Base-by-base conservation (phyloP, 2,113 vertebrate genomes). In the Marmota flaviventris region DNA sequence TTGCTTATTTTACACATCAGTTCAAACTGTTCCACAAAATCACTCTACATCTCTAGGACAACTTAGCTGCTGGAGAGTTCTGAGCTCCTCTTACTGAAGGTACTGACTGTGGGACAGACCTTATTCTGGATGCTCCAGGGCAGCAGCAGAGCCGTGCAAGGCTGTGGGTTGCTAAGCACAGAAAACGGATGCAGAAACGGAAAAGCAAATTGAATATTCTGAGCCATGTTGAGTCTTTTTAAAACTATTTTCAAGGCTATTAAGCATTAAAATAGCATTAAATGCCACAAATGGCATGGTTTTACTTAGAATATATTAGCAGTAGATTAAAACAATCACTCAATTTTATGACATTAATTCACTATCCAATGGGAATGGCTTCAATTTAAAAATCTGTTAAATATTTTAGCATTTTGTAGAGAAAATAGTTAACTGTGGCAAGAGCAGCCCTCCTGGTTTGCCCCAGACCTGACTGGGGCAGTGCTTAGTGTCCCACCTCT, bases 301-400 rank as follows among this genome's bases (percentile, higher is more conserved):
- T 77, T 89, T 79, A 89, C 58, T 86, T 77, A 85, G 29, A 75
- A 53, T 8, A 45, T 32, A 89, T 90, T 77, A n/a, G 1, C 77
- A 53, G 5, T n/a, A 58, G 24, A 77, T 84, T 84, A 69, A 91
- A 79, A 58, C 65, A 69, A 53, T 51, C 61, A 27, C 56, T 70
- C 56, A 18, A 84, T 22, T 79, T 69, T 37, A 34, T 61, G 56
- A 37, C 39, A 53, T 84, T 51, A 63, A 88, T 91, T 91, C 72
- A 75, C 27, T 37, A 34, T 37, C 73, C 29, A 75, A 56, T 53
- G 72, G 13, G 10, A 42, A 7, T 42, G 69, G 87, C 12, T n/a
- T 87, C 81, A 78, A 37, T 22, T 84, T 42, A 86, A 39, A 83
- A 58, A 75, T 14, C 86, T 72, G 67, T 75, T 72, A 76, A 87